These are phyloP conservation scores for Cydia pomonella DNA, from an alignment of 1,140 invertebrate species.

Conservation along the genomic window DNA sequence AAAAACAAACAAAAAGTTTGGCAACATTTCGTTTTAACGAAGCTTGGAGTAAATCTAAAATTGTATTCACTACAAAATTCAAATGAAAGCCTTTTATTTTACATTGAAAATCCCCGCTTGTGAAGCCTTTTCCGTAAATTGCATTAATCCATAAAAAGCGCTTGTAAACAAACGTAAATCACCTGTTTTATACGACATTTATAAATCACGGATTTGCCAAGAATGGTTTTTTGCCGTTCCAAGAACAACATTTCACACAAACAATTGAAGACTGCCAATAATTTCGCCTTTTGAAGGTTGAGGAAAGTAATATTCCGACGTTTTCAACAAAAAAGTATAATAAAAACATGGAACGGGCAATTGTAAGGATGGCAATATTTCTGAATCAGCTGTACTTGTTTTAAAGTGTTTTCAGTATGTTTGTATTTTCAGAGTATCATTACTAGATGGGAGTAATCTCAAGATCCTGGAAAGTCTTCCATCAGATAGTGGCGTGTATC, in stretches of 20 bases:
- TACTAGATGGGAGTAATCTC: constrained; percentile 89
- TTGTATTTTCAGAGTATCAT: constrained; percentile 62
- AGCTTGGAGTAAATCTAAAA: too few relatives aligned
- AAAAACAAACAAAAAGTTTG: too few relatives aligned
- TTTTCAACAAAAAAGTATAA: background rate
- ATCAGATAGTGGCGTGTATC: constrained; percentile 92
- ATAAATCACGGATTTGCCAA: constrained; percentile 17
- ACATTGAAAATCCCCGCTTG: background rate
- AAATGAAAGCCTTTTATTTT: too few relatives aligned
- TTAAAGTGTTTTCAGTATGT: background rate
- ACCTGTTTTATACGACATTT: constrained; percentile 10
- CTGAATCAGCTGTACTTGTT: too few relatives aligned
- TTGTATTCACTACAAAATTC: too few relatives aligned
- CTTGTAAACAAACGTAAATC: constrained; percentile 2
- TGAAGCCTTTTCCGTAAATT: constrained; percentile 6
- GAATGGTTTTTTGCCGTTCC: background rate
- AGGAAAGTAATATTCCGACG: background rate
- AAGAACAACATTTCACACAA: background rate
- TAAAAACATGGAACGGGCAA: too few relatives aligned
- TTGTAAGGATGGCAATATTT: too few relatives aligned
- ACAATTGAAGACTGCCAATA: background rate
- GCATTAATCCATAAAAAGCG: constrained; percentile 14
- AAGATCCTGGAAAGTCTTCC: constrained; percentile 91
- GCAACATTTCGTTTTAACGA: too few relatives aligned
- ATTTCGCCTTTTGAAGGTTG: background rate